A percentile compares a stretch with the other conserved stretches of the same genome.
These are phyloP conservation scores for Hydriomena furcata DNA, from an alignment of 2,888 invertebrate species.

Conservation along the genomic window DNA sequence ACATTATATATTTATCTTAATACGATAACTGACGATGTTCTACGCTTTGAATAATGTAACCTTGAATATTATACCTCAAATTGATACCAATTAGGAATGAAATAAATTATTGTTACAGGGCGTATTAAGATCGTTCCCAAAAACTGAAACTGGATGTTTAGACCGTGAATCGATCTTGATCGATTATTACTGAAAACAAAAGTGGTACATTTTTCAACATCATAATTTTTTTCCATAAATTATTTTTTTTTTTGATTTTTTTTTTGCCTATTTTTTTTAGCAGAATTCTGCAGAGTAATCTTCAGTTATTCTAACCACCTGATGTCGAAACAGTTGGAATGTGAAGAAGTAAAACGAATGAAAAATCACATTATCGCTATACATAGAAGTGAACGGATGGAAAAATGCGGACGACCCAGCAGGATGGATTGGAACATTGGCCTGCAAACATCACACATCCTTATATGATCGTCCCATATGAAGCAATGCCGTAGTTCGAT, in stretches of 20 bases:
- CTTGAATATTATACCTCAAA: slow-evolving; percentile 6
- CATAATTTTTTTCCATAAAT: too few relatives aligned
- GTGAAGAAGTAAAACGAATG: slow-evolving; percentile 16
- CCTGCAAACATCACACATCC: slow-evolving; percentile 21
- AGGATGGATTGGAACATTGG: slow-evolving; percentile 14
- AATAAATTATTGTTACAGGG: background rate
- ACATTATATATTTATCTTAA: slow-evolving; percentile 2
- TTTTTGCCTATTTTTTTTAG: too few relatives aligned
- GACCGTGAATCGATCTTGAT: too few relatives aligned
- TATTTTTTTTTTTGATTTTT: too few relatives aligned
- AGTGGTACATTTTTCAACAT: too few relatives aligned
- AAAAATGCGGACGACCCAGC: slow-evolving; percentile 27
- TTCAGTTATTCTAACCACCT: background rate
- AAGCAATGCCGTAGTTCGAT: slow-evolving; percentile 15
- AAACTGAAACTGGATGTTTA: too few relatives aligned
- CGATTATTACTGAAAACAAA: too few relatives aligned
- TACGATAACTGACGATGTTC: background rate
- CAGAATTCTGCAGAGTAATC: background rate
- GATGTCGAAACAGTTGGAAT: background rate
- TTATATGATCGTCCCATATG: slow-evolving; percentile 10
- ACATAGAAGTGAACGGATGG: slow-evolving; percentile 27
- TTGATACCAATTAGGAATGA: too few relatives aligned
- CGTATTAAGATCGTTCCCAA: too few relatives aligned
- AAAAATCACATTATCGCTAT: too few relatives aligned
- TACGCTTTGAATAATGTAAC: slow-evolving; percentile 5